Percentiles rank a stretch among this genome's conserved stretches.
Evolutionary conservation across 2,113 vertebrate species (phyloP).

Genomic region (Stigmatopora nigra): DNA sequence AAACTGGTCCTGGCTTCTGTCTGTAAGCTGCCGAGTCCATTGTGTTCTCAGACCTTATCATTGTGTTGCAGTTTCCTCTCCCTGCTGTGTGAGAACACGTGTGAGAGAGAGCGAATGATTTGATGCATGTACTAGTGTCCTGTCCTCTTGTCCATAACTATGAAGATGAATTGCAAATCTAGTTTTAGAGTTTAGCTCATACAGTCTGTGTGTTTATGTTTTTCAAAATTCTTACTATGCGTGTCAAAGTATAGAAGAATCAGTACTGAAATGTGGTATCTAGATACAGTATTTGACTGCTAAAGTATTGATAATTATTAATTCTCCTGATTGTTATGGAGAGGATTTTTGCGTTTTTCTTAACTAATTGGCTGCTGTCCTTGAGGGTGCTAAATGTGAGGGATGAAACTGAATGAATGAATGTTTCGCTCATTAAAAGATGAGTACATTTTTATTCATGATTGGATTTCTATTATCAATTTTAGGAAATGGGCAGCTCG

Average conservation of each 20-base stretch:
- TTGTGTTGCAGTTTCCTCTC: slow-evolving; percentile 75
- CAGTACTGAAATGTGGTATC: no score
- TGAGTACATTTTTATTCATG: no score
- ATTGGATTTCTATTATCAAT: no score
- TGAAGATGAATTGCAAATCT: background rate
- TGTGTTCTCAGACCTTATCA: slow-evolving; percentile 75
- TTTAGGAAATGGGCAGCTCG: no score
- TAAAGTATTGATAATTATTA: no score
- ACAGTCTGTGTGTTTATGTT: background rate
- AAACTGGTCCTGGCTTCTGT: slow-evolving; percentile 72
- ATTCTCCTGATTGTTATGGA: no score
- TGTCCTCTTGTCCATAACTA: slow-evolving; percentile 16
- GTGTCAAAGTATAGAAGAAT: background rate
- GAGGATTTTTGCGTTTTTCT: no score
- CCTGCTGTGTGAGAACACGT: slow-evolving; percentile 38
- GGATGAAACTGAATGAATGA: no score
- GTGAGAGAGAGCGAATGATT: slow-evolving; percentile 18
- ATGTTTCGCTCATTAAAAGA: no score
- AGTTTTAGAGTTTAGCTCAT: background rate
- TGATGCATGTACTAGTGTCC: slow-evolving; percentile 25
- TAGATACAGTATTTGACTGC: no score
- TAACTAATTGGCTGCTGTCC: no score
- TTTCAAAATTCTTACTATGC: background rate
- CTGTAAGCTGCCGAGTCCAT: slow-evolving; percentile 66
- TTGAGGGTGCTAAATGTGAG: no score